Base-by-base conservation (phyloP, 2,797 vertebrate genomes). In the Rhadinocentrus ornatus region DNA sequence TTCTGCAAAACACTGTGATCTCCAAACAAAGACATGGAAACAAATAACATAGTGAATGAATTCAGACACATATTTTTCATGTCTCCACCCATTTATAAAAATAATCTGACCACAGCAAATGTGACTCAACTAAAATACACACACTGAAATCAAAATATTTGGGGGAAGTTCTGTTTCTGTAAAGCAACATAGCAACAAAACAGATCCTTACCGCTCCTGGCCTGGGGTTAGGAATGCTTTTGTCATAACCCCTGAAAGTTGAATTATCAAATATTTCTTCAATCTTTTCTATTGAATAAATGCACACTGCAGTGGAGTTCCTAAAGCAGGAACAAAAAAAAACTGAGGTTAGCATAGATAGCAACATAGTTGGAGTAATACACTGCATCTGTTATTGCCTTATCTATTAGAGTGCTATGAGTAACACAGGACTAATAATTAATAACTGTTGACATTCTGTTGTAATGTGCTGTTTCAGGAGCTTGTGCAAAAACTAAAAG, bases 251-350 rank as follows among this genome's bases (percentile, higher is more conserved):
- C 70, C 90, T 95, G 55, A 95, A 95, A 29, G 66, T 61, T 10
- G 95, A 95, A 24, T 50, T 87, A 72, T 93, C 86, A 87, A 95
- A 95, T 71, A 94, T 53, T 0, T 62, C 15, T 67, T 95, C 94
- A 52, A 95, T 91, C 31, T 81, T 86, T 68, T 2, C 66, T 34
- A 95, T 73, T 0, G 93, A 82, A 64, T 94, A 95, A 69, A 94
- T 75, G 74, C 95, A 95, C 53, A 95, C 89, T 29, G 94, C 95
- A 5, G 94, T 93, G 2, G 90, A 86, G 75, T 95, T 95, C 94
- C 95, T 95, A 24, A 4, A 63, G 31, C 6, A 64, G 52, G 61
- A 29, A 59, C 35, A 39, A 52, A 6, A 66, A n/a, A 4, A 34
- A 69, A 57, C 0, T 27, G 3, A 75, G 20, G 56, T 62, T 54